phyloP scores from a whole-genome alignment of 1,140 invertebrate genomes.

The Heliothis subflexa region DNA sequence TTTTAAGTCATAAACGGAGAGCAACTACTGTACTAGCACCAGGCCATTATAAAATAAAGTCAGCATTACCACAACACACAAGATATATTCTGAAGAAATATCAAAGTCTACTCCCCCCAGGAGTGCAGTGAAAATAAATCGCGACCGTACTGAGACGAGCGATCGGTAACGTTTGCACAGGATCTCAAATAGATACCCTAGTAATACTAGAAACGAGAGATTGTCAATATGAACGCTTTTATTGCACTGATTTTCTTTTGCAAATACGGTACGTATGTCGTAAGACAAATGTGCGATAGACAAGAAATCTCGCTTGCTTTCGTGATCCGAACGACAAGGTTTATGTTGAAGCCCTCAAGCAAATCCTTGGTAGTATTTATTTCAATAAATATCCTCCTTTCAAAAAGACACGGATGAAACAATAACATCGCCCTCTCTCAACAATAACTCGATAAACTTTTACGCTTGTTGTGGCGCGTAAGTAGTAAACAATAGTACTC shows the following conservation, averaged over 20 bases:
- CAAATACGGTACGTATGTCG: not conserved
- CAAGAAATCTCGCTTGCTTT: not conserved
- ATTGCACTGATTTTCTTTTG: conserved; percentile 30
- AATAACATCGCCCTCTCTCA: too few relatives aligned
- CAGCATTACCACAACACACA: not conserved
- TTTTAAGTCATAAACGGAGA: not conserved
- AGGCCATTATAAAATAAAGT: not conserved
- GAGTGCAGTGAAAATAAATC: conserved; percentile 31
- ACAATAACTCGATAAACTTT: not conserved
- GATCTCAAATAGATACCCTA: conserved; percentile 28
- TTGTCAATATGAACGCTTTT: conserved; percentile 26
- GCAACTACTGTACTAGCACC: too few relatives aligned
- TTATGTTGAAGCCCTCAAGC: too few relatives aligned
- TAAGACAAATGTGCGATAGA: not conserved
- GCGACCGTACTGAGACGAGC: not conserved
- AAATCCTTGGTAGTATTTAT: too few relatives aligned
- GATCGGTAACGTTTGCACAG: conserved; percentile 5
- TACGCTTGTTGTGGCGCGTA: not conserved
- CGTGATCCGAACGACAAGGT: too few relatives aligned
- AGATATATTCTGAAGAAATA: conserved; percentile 1
- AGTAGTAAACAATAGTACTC: not conserved
- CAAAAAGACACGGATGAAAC: too few relatives aligned
- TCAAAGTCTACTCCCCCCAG: not conserved
- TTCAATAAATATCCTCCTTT: too few relatives aligned
- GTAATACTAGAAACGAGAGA: conserved; percentile 1